A percentile compares a stretch with the other conserved stretches of the same genome.
Conservation (phyloP, 1,140 invertebrate species). For the Trichonephila clavata region DNA sequence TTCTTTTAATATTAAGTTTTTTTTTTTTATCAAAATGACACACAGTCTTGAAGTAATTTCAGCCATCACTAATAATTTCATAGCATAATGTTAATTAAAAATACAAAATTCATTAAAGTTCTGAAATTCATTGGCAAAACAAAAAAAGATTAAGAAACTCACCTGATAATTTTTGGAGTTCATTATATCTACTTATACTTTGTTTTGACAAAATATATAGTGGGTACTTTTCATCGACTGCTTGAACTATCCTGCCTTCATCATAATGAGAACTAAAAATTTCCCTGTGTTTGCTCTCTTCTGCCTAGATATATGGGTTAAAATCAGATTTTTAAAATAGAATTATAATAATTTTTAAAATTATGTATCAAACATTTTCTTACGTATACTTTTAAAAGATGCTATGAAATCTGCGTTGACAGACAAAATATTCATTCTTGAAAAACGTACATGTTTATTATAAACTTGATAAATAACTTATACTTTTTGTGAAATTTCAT, state of each 20-base stretch:
- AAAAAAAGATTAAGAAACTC: background rate
- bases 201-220: background rate
- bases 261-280: constrained; percentile 65
- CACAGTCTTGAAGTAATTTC: too few relatives aligned
- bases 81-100: background rate
- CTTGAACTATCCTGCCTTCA: constrained; percentile 49
- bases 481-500: too few relatives aligned
- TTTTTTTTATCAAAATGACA: too few relatives aligned
- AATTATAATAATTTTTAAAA: background rate
- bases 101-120: background rate
- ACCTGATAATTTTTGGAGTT: constrained; percentile 55
- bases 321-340: background rate
- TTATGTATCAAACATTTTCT: too few relatives aligned
- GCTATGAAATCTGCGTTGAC: too few relatives aligned
- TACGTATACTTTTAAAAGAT: too few relatives aligned
- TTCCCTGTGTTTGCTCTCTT: constrained; percentile 13
- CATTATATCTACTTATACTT: background rate
- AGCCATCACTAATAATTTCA: background rate
- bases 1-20: too few relatives aligned
- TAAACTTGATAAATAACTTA: too few relatives aligned
- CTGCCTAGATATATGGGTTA: background rate
- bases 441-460: too few relatives aligned
- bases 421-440: too few relatives aligned
- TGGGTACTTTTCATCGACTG: background rate
- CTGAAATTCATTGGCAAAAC: too few relatives aligned